Conservation (phyloP, 2,113 vertebrate species). For the Chionis minor region DNA sequence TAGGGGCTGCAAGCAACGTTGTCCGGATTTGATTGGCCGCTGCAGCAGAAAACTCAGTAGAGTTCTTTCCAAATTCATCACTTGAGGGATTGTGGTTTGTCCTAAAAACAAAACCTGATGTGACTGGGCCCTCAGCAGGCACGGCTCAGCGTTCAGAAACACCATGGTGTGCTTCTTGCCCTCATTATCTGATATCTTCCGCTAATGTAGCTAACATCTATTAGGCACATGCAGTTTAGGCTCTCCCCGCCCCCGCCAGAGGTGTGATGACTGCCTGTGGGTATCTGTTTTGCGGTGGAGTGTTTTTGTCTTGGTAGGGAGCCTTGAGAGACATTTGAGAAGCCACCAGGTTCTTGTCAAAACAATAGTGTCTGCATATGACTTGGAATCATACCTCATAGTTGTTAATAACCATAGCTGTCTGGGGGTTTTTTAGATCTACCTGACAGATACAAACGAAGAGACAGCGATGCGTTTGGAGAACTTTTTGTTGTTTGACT, state of each 20-base stretch:
- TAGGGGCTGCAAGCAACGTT: not conserved
- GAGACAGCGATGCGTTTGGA: not conserved
- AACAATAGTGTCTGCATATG: not conserved
- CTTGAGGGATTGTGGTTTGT: not conserved
- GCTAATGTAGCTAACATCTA: not conserved
- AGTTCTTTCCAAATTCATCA: not conserved
- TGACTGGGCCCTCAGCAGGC: not conserved
- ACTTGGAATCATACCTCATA: not conserved
- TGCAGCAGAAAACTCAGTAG: not conserved
- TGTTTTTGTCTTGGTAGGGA: not conserved
- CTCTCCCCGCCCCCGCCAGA: not conserved
- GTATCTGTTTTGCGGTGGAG: not conserved
- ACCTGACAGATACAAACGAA: not conserved
- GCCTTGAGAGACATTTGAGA: not conserved
- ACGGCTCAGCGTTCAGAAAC: not conserved
- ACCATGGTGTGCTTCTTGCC: not conserved
- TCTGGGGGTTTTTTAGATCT: rapidly evolving
- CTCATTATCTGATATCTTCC: rapidly evolving
- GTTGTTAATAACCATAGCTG: not conserved
- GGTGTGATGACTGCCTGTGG: not conserved
- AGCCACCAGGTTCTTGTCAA: not conserved
- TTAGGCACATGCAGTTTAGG: not conserved
- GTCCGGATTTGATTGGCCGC: not conserved
- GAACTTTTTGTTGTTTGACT: not conserved
- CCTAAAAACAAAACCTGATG: not conserved